These are phyloP conservation scores for Amphipyra berbera DNA, from an alignment of 2,888 invertebrate genomes.

Conservation along the genomic window DNA sequence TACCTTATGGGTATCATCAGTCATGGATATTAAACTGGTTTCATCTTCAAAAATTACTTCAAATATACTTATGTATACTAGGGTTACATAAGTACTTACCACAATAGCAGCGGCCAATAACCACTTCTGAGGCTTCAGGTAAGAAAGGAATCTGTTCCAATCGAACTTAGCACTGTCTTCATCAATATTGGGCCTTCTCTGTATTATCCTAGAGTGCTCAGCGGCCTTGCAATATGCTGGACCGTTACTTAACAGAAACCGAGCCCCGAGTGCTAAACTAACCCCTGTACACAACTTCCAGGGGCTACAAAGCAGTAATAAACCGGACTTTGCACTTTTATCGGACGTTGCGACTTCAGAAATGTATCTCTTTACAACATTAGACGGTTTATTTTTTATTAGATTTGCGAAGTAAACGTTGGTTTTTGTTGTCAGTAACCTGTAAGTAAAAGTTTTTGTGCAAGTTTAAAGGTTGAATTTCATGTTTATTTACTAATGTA, in stretches of 20 bases:
- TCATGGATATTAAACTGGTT: no score
- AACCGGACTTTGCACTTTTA: conserved; percentile 71
- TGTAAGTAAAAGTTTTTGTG: conserved; percentile 65
- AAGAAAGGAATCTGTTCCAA: conserved; percentile 93
- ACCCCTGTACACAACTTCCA: conserved; percentile 86
- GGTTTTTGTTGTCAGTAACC: conserved; percentile 73
- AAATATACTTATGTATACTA: no score
- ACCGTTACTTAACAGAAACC: conserved; percentile 81
- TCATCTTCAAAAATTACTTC: no score
- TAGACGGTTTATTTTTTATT: conserved; percentile 75
- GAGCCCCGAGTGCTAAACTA: conserved; percentile 79
- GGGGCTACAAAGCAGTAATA: conserved; percentile 76
- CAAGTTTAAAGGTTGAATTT: conserved; percentile 10
- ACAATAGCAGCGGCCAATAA: conserved; percentile 93
- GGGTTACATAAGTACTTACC: conserved; percentile 88
- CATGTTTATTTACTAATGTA: conserved; percentile 36
- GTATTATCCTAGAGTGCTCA: conserved; percentile 87
- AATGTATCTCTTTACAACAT: conserved; percentile 73
- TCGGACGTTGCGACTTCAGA: conserved; percentile 72
- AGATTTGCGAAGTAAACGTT: conserved; percentile 74
- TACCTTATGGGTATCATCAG: no score
- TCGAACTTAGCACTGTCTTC: conserved; percentile 92
- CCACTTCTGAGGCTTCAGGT: conserved; percentile 94
- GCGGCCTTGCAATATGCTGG: conserved; percentile 92
- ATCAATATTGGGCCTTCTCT: conserved; percentile 85